Conservation (phyloP, 2,797 vertebrate species). For the Melanotaenia maccullochi region DNA sequence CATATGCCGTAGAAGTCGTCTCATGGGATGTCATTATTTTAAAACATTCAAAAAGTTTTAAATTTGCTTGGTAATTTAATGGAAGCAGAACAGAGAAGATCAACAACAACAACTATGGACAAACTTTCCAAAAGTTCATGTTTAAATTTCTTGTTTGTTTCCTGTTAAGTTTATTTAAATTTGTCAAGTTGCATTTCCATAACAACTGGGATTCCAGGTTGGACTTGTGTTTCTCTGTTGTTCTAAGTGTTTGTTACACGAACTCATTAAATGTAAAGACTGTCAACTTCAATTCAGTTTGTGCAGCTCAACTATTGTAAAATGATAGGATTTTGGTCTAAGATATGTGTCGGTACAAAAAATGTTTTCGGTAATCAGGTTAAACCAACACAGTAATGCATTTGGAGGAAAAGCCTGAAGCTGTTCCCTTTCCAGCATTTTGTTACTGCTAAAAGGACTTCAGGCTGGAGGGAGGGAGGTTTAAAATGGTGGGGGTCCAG, state of each 20-base stretch:
- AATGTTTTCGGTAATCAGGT: constrained; percentile 56
- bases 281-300: constrained; percentile 5
- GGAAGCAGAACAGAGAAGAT: not conserved
- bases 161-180: too few species aligned
- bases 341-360: constrained; percentile 36
- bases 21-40: not conserved
- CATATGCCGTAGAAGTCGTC: not conserved
- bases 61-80: not conserved
- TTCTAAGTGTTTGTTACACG: not conserved
- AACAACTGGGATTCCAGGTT: not conserved
- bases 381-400: constrained; percentile 59
- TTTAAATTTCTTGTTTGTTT: not conserved
- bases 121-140: not conserved
- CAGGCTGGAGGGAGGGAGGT: constrained; percentile 33
- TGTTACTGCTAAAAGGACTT: constrained; percentile 63
- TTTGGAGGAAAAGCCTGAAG: constrained; percentile 71
- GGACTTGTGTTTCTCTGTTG: not conserved
- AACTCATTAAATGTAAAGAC: not conserved
- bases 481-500: constrained; percentile 21
- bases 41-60: not conserved
- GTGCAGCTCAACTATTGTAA: constrained; percentile 26
- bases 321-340: constrained; percentile 33
- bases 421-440: constrained; percentile 67
- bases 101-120: not conserved
- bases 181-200: not conserved